phyloP scores from a whole-genome alignment of 2,797 vertebrate genomes.

The Antrozous pallidus region DNA sequence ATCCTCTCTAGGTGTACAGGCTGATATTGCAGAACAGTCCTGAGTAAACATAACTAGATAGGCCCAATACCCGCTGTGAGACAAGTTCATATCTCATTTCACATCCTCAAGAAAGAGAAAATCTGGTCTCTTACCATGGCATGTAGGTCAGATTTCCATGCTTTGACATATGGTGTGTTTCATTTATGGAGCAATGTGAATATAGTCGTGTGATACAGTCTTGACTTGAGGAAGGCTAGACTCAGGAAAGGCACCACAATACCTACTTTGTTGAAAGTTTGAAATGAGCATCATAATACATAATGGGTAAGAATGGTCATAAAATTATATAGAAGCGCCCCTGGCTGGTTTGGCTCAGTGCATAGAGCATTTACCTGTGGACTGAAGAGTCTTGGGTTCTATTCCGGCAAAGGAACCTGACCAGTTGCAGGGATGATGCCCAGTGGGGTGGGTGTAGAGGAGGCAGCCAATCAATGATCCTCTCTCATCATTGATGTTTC shows the following conservation, averaged over 20 bases:
- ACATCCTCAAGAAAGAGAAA: background rate
- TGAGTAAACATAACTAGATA: background rate
- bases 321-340: background rate
- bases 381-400: too few relatives aligned
- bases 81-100: background rate
- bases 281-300: background rate
- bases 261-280: background rate
- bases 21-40: background rate
- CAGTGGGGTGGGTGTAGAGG: too few relatives aligned
- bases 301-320: background rate
- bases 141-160: background rate
- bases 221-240: background rate
- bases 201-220: background rate
- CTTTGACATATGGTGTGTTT: background rate
- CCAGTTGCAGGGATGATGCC: too few relatives aligned
- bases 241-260: background rate
- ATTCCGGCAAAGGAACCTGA: too few relatives aligned
- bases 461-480: too few relatives aligned
- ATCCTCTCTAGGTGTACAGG: background rate
- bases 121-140: background rate
- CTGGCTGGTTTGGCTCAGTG: too few relatives aligned
- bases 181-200: background rate
- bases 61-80: accelerated
- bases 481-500: too few relatives aligned
- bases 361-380: too few relatives aligned